Percentiles rank a stretch among this genome's conserved stretches.
Conservation (phyloP, 53 echinoderm and acorn worm genomes). For the Antedon mediterranea region DNA sequence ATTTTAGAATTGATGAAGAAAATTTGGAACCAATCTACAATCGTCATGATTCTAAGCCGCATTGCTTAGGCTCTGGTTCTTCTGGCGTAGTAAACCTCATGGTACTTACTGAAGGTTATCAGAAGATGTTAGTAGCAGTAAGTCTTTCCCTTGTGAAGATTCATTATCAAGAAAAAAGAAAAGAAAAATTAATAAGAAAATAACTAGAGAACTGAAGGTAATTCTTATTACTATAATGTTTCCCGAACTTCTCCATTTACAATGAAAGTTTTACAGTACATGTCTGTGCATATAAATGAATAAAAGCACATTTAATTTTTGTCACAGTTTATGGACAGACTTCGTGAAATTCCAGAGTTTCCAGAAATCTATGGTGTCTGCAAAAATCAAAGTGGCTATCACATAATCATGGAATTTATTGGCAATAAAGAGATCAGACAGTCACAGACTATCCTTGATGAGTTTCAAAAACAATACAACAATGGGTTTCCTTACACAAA, state of each 20-base stretch:
- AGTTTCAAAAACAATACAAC: not conserved
- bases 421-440: not conserved
- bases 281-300: not conserved
- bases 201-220: conserved; percentile 46
- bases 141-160: not conserved
- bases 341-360: not conserved
- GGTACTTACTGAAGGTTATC: not conserved
- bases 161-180: conserved; percentile 28
- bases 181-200: conserved; percentile 59
- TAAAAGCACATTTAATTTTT: too few species aligned
- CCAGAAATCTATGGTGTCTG: not conserved
- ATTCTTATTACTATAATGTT: not conserved
- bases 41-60: not conserved
- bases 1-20: not conserved
- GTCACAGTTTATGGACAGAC: not conserved
- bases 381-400: not conserved
- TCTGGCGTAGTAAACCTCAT: not conserved
- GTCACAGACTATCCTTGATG: not conserved
- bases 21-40: not conserved
- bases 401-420: not conserved
- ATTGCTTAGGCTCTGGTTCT: not conserved
- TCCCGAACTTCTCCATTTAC: not conserved
- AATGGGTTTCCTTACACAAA: not conserved
- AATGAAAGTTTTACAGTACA: not conserved
- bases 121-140: not conserved